These are phyloP conservation scores for Acanthaster planci DNA, from an alignment of 35 echinoderm and acorn worm species.

Conservation along the genomic window DNA sequence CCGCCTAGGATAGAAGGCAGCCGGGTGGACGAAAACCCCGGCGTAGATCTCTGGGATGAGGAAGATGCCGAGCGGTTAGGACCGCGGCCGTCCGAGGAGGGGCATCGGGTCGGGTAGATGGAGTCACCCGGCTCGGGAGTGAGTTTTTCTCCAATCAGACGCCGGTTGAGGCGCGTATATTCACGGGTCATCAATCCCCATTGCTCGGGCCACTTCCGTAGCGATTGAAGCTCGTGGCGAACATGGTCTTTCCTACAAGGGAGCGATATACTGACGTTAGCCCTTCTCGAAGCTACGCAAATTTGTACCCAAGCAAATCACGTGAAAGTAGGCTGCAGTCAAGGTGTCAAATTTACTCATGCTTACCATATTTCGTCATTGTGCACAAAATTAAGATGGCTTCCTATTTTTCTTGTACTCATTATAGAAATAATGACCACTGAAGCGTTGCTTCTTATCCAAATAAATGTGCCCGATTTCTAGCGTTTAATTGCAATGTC, in stretches of 20 bases:
- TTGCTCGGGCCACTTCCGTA: slow-evolving; percentile 91
- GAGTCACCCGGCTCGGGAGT: slow-evolving; percentile 65
- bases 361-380: slow-evolving; percentile 95
- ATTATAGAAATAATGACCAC: background rate
- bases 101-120: slow-evolving; percentile 26
- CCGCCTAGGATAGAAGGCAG: slow-evolving; percentile 39
- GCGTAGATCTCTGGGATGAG: background rate
- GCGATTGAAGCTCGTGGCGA: slow-evolving; percentile 82
- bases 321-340: too few relatives aligned
- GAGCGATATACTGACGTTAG: background rate
- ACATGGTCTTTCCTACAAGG: slow-evolving; percentile 96
- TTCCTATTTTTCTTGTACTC: slow-evolving; percentile 1
- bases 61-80: background rate
- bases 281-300: background rate
- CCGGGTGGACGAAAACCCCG: background rate
- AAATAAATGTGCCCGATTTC: too few relatives aligned
- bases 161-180: slow-evolving; percentile 76
- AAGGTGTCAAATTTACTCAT: background rate
- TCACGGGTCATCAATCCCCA: slow-evolving; percentile 91
- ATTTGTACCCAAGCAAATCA: background rate
- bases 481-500: too few relatives aligned
- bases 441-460: too few relatives aligned
- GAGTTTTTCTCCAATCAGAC: slow-evolving; percentile 58
- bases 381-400: slow-evolving; percentile 87
- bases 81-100: background rate